Base-by-base conservation (phyloP, 2,888 invertebrate genomes). In the Elmis aenea region DNA sequence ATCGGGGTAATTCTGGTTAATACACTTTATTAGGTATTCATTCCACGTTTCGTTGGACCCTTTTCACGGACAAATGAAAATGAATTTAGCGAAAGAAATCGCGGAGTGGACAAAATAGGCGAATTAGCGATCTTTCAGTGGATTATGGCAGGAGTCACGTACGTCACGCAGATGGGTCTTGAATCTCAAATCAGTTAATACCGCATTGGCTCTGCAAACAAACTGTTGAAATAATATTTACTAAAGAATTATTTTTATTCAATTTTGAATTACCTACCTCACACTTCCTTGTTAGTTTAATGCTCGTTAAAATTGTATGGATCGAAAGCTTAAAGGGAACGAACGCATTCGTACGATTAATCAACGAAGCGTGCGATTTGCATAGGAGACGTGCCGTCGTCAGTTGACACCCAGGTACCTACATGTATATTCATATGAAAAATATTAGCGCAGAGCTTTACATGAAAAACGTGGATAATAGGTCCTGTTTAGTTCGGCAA, bases 71-170 rank as follows among this genome's bases (percentile, higher is more conserved):
- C 55, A 57, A 57, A 61, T 59, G 61, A 60, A 62, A 63, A 64
- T 62, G 62, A 61, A 61, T 61, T 63, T 61, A 53, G 46, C 51
- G 54, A 59, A 63, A 63, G 62, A 62, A 63, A 63, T 64, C 60
- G 61, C 59, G 44, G 55, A 64, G 55, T 66, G 66, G 64, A 64
- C 64, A 60, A 62, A 64, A 64, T 61, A 52, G 62, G 47, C 55
- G 58, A 62, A 65, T 63, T 64, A 63, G 58, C 59, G 57, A 59
- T 63, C 59, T 58, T 63, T 57, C 55, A 56, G 43, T 44, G 47
- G 46, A 48, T 50, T 51, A 51, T 48, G 38, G 44, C 44, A 23
- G 45, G 37, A 45, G 47, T 45, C 51, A 51, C 51, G 47, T 49
- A 18, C 44, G 27, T 24, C 34, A 45, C 36, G 38, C 38, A 37